Percentiles rank a stretch among this genome's conserved stretches.
These are phyloP conservation scores for Thripadectes ignobilis DNA, from an alignment of 2,797 vertebrate species.

Conservation along the genomic window DNA sequence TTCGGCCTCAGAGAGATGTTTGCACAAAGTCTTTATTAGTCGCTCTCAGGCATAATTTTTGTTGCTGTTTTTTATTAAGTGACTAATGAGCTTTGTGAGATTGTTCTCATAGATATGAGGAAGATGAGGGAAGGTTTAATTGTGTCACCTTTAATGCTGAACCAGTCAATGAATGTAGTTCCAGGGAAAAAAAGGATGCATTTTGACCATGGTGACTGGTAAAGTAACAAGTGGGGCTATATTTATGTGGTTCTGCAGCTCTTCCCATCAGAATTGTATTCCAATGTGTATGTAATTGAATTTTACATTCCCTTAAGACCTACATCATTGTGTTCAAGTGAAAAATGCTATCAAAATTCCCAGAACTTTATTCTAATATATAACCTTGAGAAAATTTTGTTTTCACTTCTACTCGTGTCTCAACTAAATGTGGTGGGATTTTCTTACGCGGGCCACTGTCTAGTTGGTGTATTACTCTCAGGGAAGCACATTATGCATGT, in stretches of 20 bases:
- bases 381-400: neutral
- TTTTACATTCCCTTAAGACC: slow-evolving; percentile 2
- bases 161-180: neutral
- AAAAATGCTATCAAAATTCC: slow-evolving; percentile 19
- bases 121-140: neutral
- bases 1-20: neutral
- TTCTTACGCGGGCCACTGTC: neutral
- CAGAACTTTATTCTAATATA: neutral
- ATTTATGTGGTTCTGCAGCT: neutral
- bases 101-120: neutral
- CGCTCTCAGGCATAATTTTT: neutral
- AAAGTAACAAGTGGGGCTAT: neutral
- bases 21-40: neutral
- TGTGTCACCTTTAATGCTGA: neutral
- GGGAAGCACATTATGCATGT: neutral
- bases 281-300: neutral
- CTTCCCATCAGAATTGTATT: neutral
- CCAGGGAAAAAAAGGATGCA: neutral
- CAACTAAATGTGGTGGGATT: neutral
- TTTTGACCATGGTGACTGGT: neutral
- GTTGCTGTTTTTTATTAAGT: neutral
- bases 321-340: neutral
- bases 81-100: neutral
- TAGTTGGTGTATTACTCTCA: neutral
- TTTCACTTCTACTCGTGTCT: neutral